These are phyloP conservation scores for Diadema setosum DNA, from an alignment of 35 echinoderm and acorn worm species.

Conservation along the genomic window DNA sequence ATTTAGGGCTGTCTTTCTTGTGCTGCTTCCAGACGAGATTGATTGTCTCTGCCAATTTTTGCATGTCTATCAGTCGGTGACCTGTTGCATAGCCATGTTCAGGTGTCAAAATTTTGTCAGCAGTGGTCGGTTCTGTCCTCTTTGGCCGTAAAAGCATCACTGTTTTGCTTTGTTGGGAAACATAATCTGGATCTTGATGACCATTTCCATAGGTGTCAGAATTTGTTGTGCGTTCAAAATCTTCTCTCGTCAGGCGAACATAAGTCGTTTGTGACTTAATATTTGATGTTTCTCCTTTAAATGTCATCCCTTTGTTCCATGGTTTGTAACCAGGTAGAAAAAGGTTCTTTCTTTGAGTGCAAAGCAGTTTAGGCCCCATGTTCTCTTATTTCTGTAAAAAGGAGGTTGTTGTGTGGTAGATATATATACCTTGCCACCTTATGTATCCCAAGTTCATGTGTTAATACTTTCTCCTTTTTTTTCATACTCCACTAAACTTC, in stretches of 20 bases:
- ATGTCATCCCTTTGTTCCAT: neutral
- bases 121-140: neutral
- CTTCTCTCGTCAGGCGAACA: neutral
- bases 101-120: neutral
- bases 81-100: neutral
- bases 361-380: no score
- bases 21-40: neutral
- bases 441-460: no score
- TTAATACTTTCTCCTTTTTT: no score
- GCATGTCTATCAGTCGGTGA: no score
- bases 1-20: neutral
- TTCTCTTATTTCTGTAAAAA: no score
- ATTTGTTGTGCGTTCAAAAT: neutral
- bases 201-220: neutral
- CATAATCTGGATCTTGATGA: neutral
- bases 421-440: no score
- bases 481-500: no score
- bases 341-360: neutral
- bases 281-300: no score
- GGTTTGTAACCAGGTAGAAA: neutral
- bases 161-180: neutral
- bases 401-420: no score
- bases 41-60: neutral
- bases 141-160: neutral
- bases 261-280: no score